phyloP scores from a whole-genome alignment of 92 coral and sea anemone genomes.

The Bergia puertoricense region DNA sequence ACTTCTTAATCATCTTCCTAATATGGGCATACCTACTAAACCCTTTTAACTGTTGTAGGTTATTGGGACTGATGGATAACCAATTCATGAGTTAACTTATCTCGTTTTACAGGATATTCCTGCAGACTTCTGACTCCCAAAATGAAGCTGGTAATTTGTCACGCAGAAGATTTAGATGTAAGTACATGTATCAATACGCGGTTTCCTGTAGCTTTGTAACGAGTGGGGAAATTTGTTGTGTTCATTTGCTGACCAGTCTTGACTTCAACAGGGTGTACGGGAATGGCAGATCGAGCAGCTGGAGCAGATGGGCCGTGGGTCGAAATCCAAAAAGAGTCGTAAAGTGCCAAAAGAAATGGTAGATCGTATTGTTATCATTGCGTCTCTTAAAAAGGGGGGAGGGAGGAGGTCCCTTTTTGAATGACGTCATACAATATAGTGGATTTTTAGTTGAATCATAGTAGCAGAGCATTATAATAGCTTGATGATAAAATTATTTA shows the following conservation, averaged over 20 bases:
- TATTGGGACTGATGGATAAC: neutral
- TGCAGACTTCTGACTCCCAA: constrained; percentile 89
- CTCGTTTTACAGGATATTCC: constrained; percentile 72
- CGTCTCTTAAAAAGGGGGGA: neutral
- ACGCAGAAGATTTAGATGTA: constrained; percentile 87
- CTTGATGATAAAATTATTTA: no score
- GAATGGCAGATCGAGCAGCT: constrained; percentile 94
- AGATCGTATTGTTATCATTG: neutral
- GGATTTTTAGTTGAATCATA: no score
- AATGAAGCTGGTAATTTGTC: constrained; percentile 92
- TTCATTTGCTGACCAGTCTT: no score
- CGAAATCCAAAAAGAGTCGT: constrained; percentile 38
- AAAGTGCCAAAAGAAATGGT: constrained; percentile 40
- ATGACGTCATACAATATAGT: neutral
- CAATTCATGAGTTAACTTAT: neutral
- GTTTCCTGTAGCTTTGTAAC: neutral
- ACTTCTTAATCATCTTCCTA: no score
- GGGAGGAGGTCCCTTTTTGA: neutral
- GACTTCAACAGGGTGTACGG: constrained; percentile 75
- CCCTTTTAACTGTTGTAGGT: no score
- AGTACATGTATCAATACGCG: constrained; percentile 45
- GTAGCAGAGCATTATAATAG: no score
- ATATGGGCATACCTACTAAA: no score
- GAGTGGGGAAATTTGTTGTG: no score
- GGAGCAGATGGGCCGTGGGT: constrained; percentile 62